A percentile compares a stretch with the other conserved stretches of the same genome.
Conservation (phyloP, 2,888 invertebrate species). For the Coecobrya sp. region DNA sequence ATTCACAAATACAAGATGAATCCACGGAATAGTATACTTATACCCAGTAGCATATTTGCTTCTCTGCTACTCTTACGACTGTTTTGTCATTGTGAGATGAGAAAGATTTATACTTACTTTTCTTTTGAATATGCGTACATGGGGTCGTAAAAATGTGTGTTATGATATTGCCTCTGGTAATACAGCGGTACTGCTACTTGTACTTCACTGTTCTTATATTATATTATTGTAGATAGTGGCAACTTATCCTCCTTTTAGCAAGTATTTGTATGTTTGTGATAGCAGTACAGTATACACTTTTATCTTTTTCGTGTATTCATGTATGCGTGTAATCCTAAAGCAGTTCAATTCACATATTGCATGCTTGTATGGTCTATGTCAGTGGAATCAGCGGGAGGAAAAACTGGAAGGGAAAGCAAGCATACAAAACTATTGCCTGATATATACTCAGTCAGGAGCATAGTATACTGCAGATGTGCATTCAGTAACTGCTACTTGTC, state of each 20-base stretch:
- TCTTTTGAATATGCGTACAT: neutral
- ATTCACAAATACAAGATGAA: neutral
- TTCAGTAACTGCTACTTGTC: neutral
- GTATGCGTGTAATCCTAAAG: neutral
- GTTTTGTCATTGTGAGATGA: constrained; percentile 16
- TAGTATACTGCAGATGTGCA: neutral
- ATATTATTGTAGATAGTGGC: neutral
- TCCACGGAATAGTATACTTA: neutral
- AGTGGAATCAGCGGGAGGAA: neutral
- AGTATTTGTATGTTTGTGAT: neutral
- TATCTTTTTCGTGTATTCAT: neutral
- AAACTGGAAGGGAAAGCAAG: neutral
- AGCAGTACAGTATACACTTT: neutral
- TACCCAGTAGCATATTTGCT: neutral
- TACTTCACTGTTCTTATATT: neutral
- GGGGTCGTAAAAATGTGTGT: neutral
- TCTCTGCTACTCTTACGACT: neutral
- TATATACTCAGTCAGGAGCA: neutral
- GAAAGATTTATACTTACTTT: neutral
- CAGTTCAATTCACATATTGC: neutral
- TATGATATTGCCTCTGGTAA: neutral
- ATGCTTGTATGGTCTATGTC: constrained; percentile 9
- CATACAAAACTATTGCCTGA: neutral
- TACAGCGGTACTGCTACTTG: neutral
- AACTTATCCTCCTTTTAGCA: neutral